Conservation (phyloP, 2,888 invertebrate genomes). For the Luperina nickerlii region DNA sequence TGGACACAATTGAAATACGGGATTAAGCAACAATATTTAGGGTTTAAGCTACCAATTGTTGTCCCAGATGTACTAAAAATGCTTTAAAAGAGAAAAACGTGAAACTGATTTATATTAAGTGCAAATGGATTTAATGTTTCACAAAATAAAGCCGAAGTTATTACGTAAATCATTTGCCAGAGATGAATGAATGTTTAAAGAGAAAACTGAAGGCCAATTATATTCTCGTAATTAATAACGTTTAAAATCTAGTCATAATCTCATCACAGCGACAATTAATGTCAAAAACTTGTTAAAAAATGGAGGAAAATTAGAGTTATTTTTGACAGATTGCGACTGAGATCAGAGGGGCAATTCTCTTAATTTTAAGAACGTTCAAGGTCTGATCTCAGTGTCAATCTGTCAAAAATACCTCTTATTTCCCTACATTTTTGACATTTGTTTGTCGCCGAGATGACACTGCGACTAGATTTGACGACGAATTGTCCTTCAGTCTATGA, state of each 20-base stretch:
- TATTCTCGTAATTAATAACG: not conserved
- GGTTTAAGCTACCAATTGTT: conserved; percentile 34
- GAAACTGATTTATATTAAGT: conserved; percentile 28
- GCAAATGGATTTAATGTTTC: conserved; percentile 19
- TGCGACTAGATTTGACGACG: no score
- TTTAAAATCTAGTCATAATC: not conserved
- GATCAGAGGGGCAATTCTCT: no score
- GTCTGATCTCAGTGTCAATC: no score
- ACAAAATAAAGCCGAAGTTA: not conserved
- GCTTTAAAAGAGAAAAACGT: conserved; percentile 6
- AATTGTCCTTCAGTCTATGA: no score
- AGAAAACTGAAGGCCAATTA: not conserved
- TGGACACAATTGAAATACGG: conserved; percentile 31
- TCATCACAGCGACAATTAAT: not conserved
- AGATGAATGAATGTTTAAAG: not conserved
- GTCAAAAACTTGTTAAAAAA: not conserved
- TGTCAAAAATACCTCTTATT: no score
- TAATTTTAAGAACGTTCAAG: no score
- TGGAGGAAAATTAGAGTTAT: no score
- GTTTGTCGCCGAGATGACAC: no score
- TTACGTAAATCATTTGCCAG: not conserved
- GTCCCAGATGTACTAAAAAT: conserved; percentile 18
- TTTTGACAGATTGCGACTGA: no score
- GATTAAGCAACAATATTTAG: conserved; percentile 33
- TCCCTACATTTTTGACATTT: no score